These are phyloP conservation scores for Lepus europaeus DNA, from an alignment of 2,113 vertebrate genomes.

Conservation along the genomic window DNA sequence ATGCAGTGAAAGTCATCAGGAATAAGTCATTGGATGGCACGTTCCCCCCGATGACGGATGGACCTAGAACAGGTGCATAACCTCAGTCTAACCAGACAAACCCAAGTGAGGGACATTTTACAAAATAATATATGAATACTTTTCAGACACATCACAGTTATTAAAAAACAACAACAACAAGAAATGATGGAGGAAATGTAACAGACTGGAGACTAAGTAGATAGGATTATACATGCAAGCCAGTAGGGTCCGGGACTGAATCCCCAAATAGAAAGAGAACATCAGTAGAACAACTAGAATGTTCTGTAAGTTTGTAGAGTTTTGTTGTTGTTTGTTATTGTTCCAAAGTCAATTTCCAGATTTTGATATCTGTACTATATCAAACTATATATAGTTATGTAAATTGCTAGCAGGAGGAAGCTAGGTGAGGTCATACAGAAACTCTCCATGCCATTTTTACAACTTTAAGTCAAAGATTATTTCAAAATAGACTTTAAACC, in stretches of 20 bases:
- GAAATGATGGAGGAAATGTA: not conserved
- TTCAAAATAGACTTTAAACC: not conserved
- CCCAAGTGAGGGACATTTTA: not conserved
- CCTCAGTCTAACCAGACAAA: not conserved
- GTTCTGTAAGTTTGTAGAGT: not conserved
- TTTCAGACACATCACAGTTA: constrained; percentile 7
- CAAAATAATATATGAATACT: not conserved
- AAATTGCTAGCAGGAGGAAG: not conserved
- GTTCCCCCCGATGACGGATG: not conserved
- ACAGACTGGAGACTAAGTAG: not conserved
- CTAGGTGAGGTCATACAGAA: not conserved
- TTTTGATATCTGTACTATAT: not conserved
- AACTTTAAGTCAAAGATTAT: not conserved
- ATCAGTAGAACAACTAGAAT: not conserved
- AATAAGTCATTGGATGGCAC: not conserved
- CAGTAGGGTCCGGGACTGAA: not conserved
- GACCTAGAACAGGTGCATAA: not conserved
- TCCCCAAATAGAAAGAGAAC: not conserved
- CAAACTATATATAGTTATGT: not conserved
- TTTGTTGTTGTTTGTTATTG: not conserved
- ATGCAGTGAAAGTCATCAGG: not conserved
- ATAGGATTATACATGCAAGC: not conserved
- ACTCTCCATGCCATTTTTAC: not conserved
- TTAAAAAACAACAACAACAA: constrained; percentile 27
- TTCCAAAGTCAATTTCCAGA: not conserved